Percentiles rank a stretch among this genome's conserved stretches.
Conservation (phyloP, 2,888 invertebrate species). For the Eupithecia subumbrata region DNA sequence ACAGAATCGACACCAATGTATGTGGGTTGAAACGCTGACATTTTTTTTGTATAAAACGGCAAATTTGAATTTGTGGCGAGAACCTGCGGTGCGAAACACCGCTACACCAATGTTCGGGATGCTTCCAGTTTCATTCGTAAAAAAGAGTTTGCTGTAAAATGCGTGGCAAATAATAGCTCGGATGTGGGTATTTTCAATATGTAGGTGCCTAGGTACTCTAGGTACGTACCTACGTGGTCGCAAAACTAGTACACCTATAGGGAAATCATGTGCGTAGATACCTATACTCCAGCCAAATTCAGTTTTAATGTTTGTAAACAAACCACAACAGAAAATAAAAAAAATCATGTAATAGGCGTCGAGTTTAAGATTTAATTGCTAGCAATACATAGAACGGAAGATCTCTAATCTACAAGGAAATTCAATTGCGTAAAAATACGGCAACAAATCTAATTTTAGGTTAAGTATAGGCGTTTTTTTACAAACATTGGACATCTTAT, state of each 20-base stretch:
- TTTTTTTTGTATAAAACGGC: too few species aligned
- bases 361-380: too few species aligned
- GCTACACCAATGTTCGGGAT: background rate
- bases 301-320: too few species aligned
- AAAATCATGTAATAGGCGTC: too few species aligned
- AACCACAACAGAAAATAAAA: too few species aligned
- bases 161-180: background rate
- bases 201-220: background rate
- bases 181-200: background rate
- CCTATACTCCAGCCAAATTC: too few species aligned
- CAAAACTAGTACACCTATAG: background rate
- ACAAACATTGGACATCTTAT: background rate
- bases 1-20: too few species aligned
- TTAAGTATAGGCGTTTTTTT: too few species aligned
- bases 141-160: background rate
- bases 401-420: background rate
- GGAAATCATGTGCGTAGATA: background rate
- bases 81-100: too few species aligned
- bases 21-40: too few species aligned
- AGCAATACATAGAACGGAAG: too few species aligned
- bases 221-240: background rate
- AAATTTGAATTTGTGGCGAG: too few species aligned
- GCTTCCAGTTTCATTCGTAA: background rate
- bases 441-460: background rate
- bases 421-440: background rate